A percentile compares a stretch with the other conserved stretches of the same genome.
These are phyloP conservation scores for Standfussiana lucernea DNA, from an alignment of 2,888 invertebrate species.

Conservation along the genomic window DNA sequence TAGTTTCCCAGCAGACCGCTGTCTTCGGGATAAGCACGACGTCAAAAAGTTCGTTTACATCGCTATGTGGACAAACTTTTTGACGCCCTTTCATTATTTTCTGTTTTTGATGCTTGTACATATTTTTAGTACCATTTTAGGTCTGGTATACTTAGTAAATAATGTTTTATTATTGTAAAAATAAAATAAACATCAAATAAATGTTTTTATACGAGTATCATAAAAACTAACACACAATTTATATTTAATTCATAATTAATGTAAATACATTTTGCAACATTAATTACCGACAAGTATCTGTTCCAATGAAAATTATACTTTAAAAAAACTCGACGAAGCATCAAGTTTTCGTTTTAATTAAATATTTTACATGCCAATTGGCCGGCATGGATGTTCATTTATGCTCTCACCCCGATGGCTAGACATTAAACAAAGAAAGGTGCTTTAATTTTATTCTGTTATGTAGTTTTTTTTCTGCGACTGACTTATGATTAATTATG, in stretches of 20 bases:
- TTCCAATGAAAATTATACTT: not conserved
- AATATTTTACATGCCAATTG: conserved; percentile 16
- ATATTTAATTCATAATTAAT: not conserved
- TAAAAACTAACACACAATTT: not conserved
- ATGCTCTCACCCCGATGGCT: not conserved
- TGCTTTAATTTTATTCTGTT: not conserved
- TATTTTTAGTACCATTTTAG: no score
- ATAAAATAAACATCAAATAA: no score
- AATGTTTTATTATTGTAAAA: no score
- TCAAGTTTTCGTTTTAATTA: conserved; percentile 26
- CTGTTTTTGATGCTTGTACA: no score
- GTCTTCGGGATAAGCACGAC: no score
- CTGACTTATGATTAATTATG: not conserved
- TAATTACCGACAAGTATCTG: not conserved
- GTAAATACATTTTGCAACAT: not conserved
- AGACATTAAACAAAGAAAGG: not conserved
- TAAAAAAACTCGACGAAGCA: not conserved
- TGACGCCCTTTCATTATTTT: no score
- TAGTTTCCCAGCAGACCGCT: no score
- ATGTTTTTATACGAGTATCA: no score
- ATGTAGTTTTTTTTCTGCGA: not conserved
- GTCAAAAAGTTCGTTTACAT: no score
- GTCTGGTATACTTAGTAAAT: no score
- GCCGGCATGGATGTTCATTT: not conserved
- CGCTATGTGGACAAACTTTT: no score